Evolutionary conservation across 2,888 invertebrate species (phyloP), one percentile per base, ranked within the genome.

Genomic region (Leptogaster cylindrica): DNA sequence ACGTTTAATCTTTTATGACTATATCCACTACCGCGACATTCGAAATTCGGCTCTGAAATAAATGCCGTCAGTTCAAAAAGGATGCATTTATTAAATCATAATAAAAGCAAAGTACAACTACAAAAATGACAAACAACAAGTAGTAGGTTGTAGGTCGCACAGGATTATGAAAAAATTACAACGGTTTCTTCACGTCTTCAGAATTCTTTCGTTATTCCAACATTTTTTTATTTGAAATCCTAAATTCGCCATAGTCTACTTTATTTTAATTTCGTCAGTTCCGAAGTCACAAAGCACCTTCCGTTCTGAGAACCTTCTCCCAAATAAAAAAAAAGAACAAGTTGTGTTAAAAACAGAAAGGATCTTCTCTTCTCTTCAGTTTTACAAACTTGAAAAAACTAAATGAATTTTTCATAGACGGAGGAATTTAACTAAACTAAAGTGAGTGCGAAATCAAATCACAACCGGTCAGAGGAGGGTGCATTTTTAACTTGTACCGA

Each of bases 371-470:
- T 31, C 31, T 10, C 6, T 8, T 8, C 28, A 27, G 50, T 28
- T 50, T 50, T 28, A 16, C 14, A 16, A 52, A 14, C 33, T 27
- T 18, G 33, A 16, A 39, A 25, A 58, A 58, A 27, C 36, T 18
- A 36, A 58, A 61, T 64, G 48, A 64, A 64, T 64, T 48, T 46
- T 64, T 48, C 14, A 64, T 64, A 10, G 7, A 8, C 5, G 12
- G 20, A 48, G 31, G 48, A 48, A 33, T 48, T 48, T 27, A 31
- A 25, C 18, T 6, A 14, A 48, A 20, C 23, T 1, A 64, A 64
- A 64, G 46, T 64, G 63, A 64, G 63, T 64, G 63, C 46, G 33
- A 64, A 64, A 64, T 64, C 63, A 64, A 48, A 64, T 64, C 63
- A 27, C n/a, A n/a, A n/a, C 20, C 33, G 63, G 63, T 64, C 63